A percentile compares a stretch with the other conserved stretches of the same genome.
Evolutionary conservation across 2,888 invertebrate species (phyloP).

Genomic region (Drosophila buzzatii): DNA sequence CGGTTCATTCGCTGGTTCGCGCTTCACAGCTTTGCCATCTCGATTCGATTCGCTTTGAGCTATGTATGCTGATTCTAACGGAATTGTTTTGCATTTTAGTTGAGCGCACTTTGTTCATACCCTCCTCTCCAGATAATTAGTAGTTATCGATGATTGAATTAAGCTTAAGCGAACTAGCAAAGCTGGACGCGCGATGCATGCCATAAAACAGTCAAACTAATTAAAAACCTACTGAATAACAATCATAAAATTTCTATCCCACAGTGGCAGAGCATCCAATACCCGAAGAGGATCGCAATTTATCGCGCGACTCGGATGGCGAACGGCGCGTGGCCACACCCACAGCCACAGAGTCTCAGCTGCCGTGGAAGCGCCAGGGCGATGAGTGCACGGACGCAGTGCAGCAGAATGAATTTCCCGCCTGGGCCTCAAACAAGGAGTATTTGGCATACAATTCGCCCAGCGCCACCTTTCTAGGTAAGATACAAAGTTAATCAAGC

Average conservation of each 20-base stretch:
- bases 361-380: conserved; percentile 96
- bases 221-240: conserved; percentile 4
- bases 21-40: conserved; percentile 6
- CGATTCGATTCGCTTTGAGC: conserved; percentile 29
- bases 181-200: conserved; percentile 34
- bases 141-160: conserved; percentile 35
- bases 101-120: conserved; percentile 55
- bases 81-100: conserved; percentile 37
- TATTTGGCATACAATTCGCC: conserved; percentile 96
- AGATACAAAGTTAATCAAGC: not conserved
- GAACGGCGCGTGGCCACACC: conserved; percentile 92
- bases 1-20: not conserved
- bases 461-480: conserved; percentile 95
- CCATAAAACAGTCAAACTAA: not conserved
- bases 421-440: conserved; percentile 98
- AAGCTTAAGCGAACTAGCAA: conserved; percentile 16
- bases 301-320: conserved; percentile 86
- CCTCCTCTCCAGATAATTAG: conserved; percentile 27
- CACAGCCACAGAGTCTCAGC: conserved; percentile 94
- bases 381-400: conserved; percentile 89
- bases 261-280: conserved; percentile 83
- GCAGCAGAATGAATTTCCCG: conserved; percentile 95
- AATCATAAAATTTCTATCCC: conserved; percentile 1
- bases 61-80: conserved; percentile 14
- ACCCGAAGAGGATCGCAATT: conserved; percentile 83